Base-by-base conservation (phyloP, 2,113 vertebrate genomes). In the Nyctibius bracteatus region DNA sequence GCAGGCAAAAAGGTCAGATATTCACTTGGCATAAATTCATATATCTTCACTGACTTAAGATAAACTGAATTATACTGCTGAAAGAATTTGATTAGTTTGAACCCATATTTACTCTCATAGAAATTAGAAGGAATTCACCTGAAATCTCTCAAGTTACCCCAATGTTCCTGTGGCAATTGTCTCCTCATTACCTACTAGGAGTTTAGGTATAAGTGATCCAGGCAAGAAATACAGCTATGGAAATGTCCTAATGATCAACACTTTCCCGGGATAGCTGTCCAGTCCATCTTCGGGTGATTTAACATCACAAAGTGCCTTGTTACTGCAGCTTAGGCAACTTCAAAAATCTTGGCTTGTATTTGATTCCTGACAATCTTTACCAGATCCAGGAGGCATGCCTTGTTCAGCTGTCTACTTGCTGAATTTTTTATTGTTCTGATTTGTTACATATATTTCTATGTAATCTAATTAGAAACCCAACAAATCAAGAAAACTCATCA, bases 351-450 rank as follows among this genome's bases (percentile, higher is more conserved):
- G 6, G 3, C 16, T 75, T 68, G 14, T 31, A 5, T 5, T 47
- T 77, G 33, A 39, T 61, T 65, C 28, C 6, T 57, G 52, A 19
- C 3, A 77, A 24, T 55, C 10, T 47, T 85, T 66, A 37, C 5
- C 8, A 12, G 0, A 1, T 12, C 21, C 7, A 46, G 31, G 4
- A 63, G 33, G 10, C 6, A 21, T 10, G 5, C 16, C 10, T 47
- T 55, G 7, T 37, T 75, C 7, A 9, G 9, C 19, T 86, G 7
- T 25, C 27, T 84, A 35, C 30, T 43, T 87, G n/a, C 4, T 62
- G 20, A 67, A 37, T 27, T 78, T 58, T 47, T 46, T 41, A 2
- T 23, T 61, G 10, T n/a, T 81, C 39, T 10, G 9, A 81, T 52
- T 88, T 57, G 3, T 66, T 52, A 28, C 27, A 35, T n/a, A 41